Percentiles rank a stretch among this genome's conserved stretches.
These are phyloP conservation scores for Aleiodes testaceus DNA, from an alignment of 2,888 invertebrate species.

Conservation along the genomic window DNA sequence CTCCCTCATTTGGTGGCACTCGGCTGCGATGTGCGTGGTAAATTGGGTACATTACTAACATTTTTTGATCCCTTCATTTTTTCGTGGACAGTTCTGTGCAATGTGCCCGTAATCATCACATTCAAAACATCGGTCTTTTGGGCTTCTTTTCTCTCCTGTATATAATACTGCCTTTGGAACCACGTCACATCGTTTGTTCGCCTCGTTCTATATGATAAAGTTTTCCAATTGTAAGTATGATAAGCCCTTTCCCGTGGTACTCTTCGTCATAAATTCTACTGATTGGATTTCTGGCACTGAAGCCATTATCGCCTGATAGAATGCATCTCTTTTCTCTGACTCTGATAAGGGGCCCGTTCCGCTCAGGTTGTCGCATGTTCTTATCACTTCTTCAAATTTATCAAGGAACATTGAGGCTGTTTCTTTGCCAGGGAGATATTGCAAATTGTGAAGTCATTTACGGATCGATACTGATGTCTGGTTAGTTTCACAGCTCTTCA, in stretches of 20 bases:
- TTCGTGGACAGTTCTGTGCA: constrained; percentile 40
- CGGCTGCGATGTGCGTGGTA: too few species aligned
- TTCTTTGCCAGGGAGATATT: constrained; percentile 23
- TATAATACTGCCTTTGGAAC: too few species aligned
- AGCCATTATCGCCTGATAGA: constrained; percentile 41
- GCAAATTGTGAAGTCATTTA: neutral
- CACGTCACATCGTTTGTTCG: too few species aligned
- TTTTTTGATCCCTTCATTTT: too few species aligned
- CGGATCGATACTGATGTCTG: constrained; percentile 32
- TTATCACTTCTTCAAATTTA: constrained; percentile 45
- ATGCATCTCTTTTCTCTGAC: constrained; percentile 46
- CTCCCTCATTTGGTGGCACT: too few species aligned
- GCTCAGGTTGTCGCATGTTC: constrained; percentile 45
- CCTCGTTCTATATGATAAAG: too few species aligned
- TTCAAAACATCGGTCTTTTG: too few species aligned
- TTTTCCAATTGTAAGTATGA: too few species aligned
- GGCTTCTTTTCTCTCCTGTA: too few species aligned
- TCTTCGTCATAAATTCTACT: constrained; percentile 32
- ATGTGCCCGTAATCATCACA: too few species aligned
- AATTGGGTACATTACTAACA: too few species aligned
- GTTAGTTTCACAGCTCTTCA: constrained; percentile 50
- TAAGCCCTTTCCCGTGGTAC: too few species aligned
- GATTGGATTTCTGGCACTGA: constrained; percentile 30
- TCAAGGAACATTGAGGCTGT: constrained; percentile 47
- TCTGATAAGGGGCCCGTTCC: constrained; percentile 42